These are phyloP conservation scores for Hormaphis cornu DNA, from an alignment of 1,140 invertebrate species.

Conservation along the genomic window DNA sequence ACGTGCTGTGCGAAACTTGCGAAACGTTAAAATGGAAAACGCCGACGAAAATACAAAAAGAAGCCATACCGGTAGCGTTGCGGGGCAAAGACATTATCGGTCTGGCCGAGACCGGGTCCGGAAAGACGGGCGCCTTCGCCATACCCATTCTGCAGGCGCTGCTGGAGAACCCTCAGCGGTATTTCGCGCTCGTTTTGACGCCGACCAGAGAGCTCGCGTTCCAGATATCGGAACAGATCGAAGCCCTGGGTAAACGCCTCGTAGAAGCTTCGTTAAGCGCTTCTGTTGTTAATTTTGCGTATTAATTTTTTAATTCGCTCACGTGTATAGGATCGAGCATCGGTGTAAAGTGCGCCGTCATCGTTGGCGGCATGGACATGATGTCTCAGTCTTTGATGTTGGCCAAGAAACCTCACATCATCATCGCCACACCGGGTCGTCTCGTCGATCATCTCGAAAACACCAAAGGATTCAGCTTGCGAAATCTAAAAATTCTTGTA, in stretches of 20 bases:
- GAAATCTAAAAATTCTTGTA: conserved; percentile 77
- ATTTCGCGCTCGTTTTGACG: conserved; percentile 89
- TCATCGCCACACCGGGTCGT: conserved; percentile 86
- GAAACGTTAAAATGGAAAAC: conserved; percentile 83
- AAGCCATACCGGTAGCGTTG: conserved; percentile 83
- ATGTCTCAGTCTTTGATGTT: conserved; percentile 79
- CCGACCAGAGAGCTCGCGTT: conserved; percentile 95
- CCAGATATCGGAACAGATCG: conserved; percentile 92
- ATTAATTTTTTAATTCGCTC: background rate
- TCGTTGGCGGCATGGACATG: conserved; percentile 98
- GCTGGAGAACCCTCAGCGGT: conserved; percentile 80
- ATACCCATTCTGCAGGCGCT: conserved; percentile 88
- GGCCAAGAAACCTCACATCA: conserved; percentile 90
- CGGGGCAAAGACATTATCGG: conserved; percentile 91
- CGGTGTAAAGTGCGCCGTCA: conserved; percentile 87
- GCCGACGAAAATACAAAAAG: conserved; percentile 89
- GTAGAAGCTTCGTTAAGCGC: background rate
- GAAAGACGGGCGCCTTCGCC: conserved; percentile 96
- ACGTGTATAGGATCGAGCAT: conserved; percentile 57
- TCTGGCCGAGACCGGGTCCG: conserved; percentile 93
- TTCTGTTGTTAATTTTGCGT: background rate
- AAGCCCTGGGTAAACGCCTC: conserved; percentile 64
- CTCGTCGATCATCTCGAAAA: conserved; percentile 86
- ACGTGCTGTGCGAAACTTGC: conserved; percentile 84
- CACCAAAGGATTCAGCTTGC: conserved; percentile 86